Evolutionary conservation across 2,888 invertebrate species (phyloP).

Genomic region (Bruchidius siliquastri): DNA sequence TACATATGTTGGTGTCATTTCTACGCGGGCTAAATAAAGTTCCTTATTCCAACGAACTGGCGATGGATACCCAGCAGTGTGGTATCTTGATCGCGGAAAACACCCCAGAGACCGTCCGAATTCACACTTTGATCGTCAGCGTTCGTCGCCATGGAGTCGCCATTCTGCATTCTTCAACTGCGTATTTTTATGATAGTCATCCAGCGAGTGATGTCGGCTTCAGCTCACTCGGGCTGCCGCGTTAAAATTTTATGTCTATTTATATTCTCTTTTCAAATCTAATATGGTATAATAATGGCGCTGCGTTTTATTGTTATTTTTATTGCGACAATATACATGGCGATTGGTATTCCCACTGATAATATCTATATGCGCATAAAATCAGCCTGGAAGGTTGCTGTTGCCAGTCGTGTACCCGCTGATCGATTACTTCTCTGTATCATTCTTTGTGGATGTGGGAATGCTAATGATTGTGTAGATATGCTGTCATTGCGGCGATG

Average conservation of each 20-base stretch:
- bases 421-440: conserved; percentile 1
- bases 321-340: conserved; percentile 12
- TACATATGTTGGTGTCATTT: background rate
- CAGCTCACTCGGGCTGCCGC: background rate
- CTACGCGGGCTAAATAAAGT: background rate
- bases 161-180: background rate
- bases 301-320: conserved; percentile 17
- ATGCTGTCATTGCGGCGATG: background rate
- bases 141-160: background rate
- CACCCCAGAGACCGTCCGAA: background rate
- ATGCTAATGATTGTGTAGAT: background rate
- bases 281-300: conserved; percentile 16
- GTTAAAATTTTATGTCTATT: conserved; percentile 10
- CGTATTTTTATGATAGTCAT: background rate
- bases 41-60: background rate
- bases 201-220: background rate
- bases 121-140: background rate
- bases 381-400: conserved; percentile 1
- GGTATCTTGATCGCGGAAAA: background rate
- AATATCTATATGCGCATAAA: conserved; percentile 7
- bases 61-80: background rate
- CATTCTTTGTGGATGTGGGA: background rate
- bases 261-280: conserved; percentile 15
- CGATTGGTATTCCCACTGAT: conserved; percentile 8
- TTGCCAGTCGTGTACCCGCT: conserved; percentile 1